phyloP scores from a whole-genome alignment of 2,888 invertebrate species.

The Cheilosia scutellata region DNA sequence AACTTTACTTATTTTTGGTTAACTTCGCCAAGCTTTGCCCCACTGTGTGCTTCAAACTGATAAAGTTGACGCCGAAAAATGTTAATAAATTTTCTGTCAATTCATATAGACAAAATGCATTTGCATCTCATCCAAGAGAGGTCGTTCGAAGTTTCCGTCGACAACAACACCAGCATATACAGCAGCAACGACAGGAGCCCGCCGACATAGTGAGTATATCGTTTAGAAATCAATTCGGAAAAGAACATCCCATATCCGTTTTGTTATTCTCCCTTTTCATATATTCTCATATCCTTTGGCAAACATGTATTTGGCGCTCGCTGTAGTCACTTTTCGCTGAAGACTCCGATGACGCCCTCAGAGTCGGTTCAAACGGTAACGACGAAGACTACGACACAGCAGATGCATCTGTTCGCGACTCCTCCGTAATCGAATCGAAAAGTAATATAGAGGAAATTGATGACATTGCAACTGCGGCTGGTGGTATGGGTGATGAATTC shows the following conservation, averaged over 20 bases:
- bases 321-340: slow-evolving; percentile 32
- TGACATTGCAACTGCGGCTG: slow-evolving; percentile 23
- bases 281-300: slow-evolving; percentile 43
- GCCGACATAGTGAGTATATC: slow-evolving; percentile 37
- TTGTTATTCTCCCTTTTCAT: slow-evolving; percentile 49
- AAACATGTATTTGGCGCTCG: slow-evolving; percentile 24
- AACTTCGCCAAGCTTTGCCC: not conserved
- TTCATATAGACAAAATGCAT: slow-evolving; percentile 30
- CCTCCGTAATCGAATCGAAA: slow-evolving; percentile 49
- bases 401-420: slow-evolving; percentile 51
- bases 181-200: slow-evolving; percentile 16
- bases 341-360: slow-evolving; percentile 19
- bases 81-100: slow-evolving; percentile 32
- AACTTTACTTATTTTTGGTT: too few species aligned
- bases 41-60: not conserved
- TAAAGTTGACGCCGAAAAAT: not conserved
- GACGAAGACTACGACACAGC: slow-evolving; percentile 43
- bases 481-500: slow-evolving; percentile 64
- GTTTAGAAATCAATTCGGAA: slow-evolving; percentile 58
- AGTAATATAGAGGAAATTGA: slow-evolving; percentile 53
- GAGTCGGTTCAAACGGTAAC: not conserved
- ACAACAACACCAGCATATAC: not conserved
- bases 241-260: slow-evolving; percentile 59
- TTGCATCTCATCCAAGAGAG: slow-evolving; percentile 12
- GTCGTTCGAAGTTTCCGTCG: not conserved